Evolutionary conservation across 2,113 vertebrate genomes (phyloP), one percentile per base, ranked within the genome.

Genomic region (Pachypanchax playfairii): DNA sequence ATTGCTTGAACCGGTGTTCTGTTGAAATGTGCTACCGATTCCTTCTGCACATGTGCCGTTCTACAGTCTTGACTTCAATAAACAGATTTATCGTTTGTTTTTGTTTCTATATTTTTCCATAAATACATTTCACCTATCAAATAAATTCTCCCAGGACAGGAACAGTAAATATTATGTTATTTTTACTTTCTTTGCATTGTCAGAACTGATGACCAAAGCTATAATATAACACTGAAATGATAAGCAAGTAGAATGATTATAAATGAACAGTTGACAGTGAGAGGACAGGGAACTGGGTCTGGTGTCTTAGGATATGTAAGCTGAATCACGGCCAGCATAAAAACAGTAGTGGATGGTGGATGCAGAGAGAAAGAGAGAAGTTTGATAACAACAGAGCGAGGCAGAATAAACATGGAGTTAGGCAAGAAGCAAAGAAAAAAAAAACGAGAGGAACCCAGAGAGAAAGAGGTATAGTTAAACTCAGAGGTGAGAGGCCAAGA

Each of bases 281-380:
- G 64, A 60, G 28, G 38, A 46, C 61, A 56, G 38, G 12, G 38
- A 73, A 42, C 24, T 65, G 51, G 49, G 42, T 70, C 64, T 70
- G 25, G 67, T 70, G 65, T 76, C 49, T 22, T 4, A 64, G 51
- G 68, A 86, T 85, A 83, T 48, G 51, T 75, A 86, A 85, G 62
- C 62, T 35, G 51, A 73, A 50, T 65, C 52, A 54, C 43, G 41
- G 31, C 42, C 43, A 71, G 46, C 38, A 31, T 39, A 57, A 52
- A 71, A 76, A 36, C 73, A 65, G 9, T 13, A 53, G 44, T 76
- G 64, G 55, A 60, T 38, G 35, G 58, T 43, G 48, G 66, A 73
- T 26, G 47, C 55, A 66, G 33, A 46, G 72, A 80, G 20, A 62
- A 49, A 26, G 46, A 65, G 61, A 71, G 52, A 49, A 74, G 54